Base-by-base conservation (phyloP, 2,888 invertebrate genomes). In the Tinea pellionella region DNA sequence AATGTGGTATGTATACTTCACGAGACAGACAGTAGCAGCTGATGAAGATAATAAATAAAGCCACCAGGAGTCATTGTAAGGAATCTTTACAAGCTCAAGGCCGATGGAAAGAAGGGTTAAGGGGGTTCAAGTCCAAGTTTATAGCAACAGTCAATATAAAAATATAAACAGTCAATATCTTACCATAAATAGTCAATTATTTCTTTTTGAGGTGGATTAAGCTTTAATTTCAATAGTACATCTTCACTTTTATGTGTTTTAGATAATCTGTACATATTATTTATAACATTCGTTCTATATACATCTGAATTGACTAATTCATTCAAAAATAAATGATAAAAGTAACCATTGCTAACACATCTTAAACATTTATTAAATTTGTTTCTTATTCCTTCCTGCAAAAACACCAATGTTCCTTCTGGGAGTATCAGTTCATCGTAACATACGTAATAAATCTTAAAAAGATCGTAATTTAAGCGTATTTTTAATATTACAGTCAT, bases 101-200 rank as follows among this genome's bases (percentile, higher is more conserved):
- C n/a, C n/a, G n/a, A n/a, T n/a, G n/a, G n/a, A n/a, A n/a, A n/a
- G n/a, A n/a, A n/a, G n/a, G n/a, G n/a, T n/a, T n/a, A n/a, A n/a
- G n/a, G n/a, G n/a, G n/a, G n/a, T n/a, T 24, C 24, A 24, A 24
- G 2, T 24, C 24, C 24, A 24, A 6, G 6, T n/a, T n/a, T 6
- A 24, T 6, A 24, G 24, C 24, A 24, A 24, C 6, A 6, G 24
- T 24, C 37, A 9, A 6, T 37, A 2, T 6, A 37, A 37, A 37
- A 2, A 37, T 37, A 37, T 37, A 37, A 9, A 2, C 9, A 37
- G 6, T 24, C 24, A 41, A 12, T 6, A 4, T 2, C 83, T 86
- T 80, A 92, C 93, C 93, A 93, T 61, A 88, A 89, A 75, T 91
- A 92, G 74, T 94, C 94, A 64, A 94, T 88, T 55, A 91, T 88